These are phyloP conservation scores for Bucco capensis DNA, from an alignment of 2,113 vertebrate genomes.

Conservation along the genomic window DNA sequence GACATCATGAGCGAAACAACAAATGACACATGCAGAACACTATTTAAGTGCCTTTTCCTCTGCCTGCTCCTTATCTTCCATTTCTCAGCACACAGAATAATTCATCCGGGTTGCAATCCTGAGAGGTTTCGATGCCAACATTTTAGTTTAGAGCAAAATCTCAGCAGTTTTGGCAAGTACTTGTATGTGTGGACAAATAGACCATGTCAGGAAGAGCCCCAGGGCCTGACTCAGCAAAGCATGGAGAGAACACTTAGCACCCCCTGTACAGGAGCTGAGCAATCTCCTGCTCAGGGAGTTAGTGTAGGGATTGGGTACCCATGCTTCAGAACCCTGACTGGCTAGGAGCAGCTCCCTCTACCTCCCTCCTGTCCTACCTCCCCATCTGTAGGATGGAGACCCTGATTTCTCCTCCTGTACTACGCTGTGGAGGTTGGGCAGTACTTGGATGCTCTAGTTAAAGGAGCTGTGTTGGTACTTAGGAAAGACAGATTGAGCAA, in stretches of 20 bases:
- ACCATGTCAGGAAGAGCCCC: not conserved
- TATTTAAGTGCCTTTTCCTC: not conserved
- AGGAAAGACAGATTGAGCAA: not conserved
- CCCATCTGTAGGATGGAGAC: not conserved
- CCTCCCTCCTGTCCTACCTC: not conserved
- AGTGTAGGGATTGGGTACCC: not conserved
- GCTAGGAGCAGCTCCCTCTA: not conserved
- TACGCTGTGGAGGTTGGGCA: not conserved
- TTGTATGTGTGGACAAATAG: not conserved
- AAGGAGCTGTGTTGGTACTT: no score
- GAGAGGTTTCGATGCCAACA: not conserved
- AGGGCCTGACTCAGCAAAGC: not conserved
- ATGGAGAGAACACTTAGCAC: accelerated
- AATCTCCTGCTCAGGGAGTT: not conserved
- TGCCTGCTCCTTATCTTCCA: not conserved
- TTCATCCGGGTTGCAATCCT: not conserved
- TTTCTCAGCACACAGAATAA: not conserved
- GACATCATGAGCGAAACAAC: not conserved
- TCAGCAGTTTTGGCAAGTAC: not conserved
- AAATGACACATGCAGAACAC: not conserved
- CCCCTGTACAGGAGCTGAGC: accelerated
- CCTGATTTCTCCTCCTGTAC: not conserved
- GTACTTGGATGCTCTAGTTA: not conserved
- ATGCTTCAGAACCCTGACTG: not conserved
- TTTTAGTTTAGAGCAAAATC: not conserved